phyloP scores from a whole-genome alignment of 1,140 invertebrate genomes.

The Zeugodacus cucurbitae region DNA sequence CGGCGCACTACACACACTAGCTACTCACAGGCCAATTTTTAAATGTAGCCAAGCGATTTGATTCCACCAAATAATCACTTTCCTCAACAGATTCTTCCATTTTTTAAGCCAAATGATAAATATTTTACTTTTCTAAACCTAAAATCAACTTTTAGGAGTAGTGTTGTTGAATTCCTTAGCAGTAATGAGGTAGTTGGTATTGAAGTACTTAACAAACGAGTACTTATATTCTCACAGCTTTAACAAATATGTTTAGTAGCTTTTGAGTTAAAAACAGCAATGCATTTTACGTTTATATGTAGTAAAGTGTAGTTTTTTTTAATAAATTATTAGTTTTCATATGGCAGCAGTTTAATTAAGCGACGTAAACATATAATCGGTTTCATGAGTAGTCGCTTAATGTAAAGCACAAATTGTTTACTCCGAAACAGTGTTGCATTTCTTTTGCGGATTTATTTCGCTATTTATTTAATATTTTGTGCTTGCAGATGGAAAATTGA shows the following conservation, averaged over 20 bases:
- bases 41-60: slow-evolving; percentile 69
- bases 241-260: background rate
- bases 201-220: background rate
- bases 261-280: background rate
- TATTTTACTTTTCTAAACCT: slow-evolving; percentile 22
- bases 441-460: background rate
- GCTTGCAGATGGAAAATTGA: background rate
- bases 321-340: background rate
- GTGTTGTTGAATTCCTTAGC: background rate
- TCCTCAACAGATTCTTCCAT: slow-evolving; percentile 7
- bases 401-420: background rate
- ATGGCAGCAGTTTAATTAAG: background rate
- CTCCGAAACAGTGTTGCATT: background rate
- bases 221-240: background rate
- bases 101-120: slow-evolving; percentile 1
- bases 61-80: slow-evolving; percentile 54
- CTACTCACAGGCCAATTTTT: slow-evolving; percentile 73
- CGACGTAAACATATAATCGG: background rate
- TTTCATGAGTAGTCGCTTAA: background rate
- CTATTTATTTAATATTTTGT: background rate
- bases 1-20: background rate
- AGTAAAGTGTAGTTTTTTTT: background rate
- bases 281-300: background rate
- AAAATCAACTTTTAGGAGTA: slow-evolving; percentile 24
- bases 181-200: background rate